Evolutionary conservation across 1,140 invertebrate species (phyloP).

Genomic region (Drosophila takahashii): DNA sequence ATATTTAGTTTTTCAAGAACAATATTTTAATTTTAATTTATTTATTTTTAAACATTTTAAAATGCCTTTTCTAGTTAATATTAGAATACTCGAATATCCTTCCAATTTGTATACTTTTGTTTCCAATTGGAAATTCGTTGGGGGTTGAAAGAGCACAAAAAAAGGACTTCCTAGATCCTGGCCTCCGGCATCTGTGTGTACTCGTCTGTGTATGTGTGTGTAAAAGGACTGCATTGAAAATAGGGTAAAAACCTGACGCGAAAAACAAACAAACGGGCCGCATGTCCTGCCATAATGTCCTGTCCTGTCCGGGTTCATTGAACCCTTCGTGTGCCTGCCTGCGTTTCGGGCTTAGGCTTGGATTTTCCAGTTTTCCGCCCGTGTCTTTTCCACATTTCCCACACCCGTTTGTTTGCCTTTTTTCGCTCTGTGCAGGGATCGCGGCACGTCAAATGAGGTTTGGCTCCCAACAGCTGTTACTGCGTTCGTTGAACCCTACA

Average conservation of each 20-base stretch:
- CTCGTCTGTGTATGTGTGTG: slow-evolving; percentile 37
- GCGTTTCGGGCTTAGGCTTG: slow-evolving; percentile 3
- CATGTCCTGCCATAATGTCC: slow-evolving; percentile 52
- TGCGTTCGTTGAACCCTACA: slow-evolving; percentile 41
- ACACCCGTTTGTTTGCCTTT: slow-evolving; percentile 12
- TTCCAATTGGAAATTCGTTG: slow-evolving; percentile 54
- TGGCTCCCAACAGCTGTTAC: slow-evolving; percentile 43
- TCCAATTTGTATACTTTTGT: neutral
- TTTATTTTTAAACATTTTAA: no score
- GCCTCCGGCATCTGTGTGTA: slow-evolving; percentile 24
- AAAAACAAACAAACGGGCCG: slow-evolving; percentile 74
- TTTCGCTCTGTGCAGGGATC: slow-evolving; percentile 21
- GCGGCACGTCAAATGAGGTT: slow-evolving; percentile 22
- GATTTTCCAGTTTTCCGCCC: slow-evolving; percentile 44
- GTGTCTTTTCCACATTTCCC: slow-evolving; percentile 23
- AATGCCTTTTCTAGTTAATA: neutral
- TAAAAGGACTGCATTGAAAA: slow-evolving; percentile 65
- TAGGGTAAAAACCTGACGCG: slow-evolving; percentile 82
- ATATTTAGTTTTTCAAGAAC: no score
- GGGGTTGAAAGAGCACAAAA: slow-evolving; percentile 51
- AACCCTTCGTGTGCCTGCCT: slow-evolving; percentile 29
- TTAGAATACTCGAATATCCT: neutral
- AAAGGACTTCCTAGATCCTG: slow-evolving; percentile 49
- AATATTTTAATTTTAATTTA: no score
- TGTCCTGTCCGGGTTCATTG: slow-evolving; percentile 63